A percentile compares a stretch with the other conserved stretches of the same genome.
phyloP scores from a whole-genome alignment of 1,140 invertebrate genomes.

The Anadara kagoshimensis region DNA sequence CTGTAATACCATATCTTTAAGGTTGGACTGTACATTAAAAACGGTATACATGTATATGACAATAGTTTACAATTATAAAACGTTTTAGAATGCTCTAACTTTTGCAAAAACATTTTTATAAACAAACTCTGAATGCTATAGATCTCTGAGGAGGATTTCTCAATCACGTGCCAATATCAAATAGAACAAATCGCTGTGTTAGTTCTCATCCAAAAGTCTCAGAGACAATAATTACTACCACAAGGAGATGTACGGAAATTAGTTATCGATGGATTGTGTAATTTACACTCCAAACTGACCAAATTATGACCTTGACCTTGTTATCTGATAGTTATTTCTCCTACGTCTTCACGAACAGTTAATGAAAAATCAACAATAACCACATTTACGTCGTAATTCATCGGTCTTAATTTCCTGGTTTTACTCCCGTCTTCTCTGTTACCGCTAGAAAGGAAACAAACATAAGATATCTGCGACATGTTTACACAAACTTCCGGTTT shows the following conservation, averaged over 20 bases:
- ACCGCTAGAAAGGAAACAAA: too few species aligned
- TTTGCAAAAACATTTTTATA: neutral
- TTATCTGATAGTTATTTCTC: constrained; percentile 4
- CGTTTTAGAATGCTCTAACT: too few species aligned
- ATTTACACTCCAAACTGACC: constrained; percentile 16
- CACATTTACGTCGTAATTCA: constrained; percentile 5
- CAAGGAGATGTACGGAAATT: constrained; percentile 7
- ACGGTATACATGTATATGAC: too few species aligned
- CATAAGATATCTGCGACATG: too few species aligned
- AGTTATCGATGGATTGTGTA: constrained; percentile 12
- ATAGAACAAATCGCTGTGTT: neutral
- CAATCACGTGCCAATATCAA: neutral
- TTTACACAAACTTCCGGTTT: too few species aligned
- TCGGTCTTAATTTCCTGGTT: constrained; percentile 19
- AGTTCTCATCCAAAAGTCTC: neutral
- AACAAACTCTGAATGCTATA: neutral
- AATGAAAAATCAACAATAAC: constrained; percentile 16
- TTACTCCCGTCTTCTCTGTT: too few species aligned
- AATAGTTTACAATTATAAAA: too few species aligned
- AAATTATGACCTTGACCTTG: neutral
- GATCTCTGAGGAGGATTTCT: neutral
- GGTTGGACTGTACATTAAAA: too few species aligned
- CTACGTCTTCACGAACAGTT: constrained; percentile 2
- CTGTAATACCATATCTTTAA: too few species aligned
- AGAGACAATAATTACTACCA: neutral